phyloP scores from a whole-genome alignment of 2,797 vertebrate genomes.

The Micromesistius poutassou region DNA sequence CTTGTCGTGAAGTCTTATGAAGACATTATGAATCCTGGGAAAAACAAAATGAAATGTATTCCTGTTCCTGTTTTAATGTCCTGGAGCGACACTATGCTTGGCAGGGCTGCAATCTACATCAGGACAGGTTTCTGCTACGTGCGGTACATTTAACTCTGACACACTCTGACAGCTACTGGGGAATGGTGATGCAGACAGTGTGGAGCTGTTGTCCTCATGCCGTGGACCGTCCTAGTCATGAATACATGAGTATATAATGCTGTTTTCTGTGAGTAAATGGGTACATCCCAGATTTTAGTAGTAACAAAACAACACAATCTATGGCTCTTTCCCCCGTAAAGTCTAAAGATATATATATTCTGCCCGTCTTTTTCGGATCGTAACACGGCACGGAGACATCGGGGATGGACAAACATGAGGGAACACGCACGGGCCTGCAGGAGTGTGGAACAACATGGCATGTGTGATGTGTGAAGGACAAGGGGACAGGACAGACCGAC shows the following conservation, averaged over 20 bases:
- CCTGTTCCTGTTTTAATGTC: background rate
- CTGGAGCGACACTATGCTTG: background rate
- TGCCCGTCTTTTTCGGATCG: too few species aligned
- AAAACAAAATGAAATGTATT: background rate
- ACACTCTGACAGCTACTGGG: background rate
- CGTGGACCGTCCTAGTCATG: background rate
- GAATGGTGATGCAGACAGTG: too few species aligned
- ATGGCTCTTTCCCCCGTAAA: background rate
- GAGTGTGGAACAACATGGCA: background rate
- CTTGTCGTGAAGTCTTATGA: background rate
- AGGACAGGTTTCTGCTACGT: background rate
- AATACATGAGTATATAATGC: background rate
- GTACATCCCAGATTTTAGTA: too few species aligned
- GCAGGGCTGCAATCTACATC: background rate
- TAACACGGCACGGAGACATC: too few species aligned
- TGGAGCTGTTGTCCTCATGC: too few species aligned
- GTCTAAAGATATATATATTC: background rate
- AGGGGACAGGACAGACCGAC: slow-evolving; percentile 23
- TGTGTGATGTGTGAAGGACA: background rate
- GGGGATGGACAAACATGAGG: too few species aligned
- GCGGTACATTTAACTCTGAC: background rate
- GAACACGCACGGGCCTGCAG: too few species aligned
- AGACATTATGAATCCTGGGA: background rate
- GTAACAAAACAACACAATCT: too few species aligned
- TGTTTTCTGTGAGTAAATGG: background rate